phyloP scores from a whole-genome alignment of 2,888 invertebrate genomes.

The Napeogenes inachia region DNA sequence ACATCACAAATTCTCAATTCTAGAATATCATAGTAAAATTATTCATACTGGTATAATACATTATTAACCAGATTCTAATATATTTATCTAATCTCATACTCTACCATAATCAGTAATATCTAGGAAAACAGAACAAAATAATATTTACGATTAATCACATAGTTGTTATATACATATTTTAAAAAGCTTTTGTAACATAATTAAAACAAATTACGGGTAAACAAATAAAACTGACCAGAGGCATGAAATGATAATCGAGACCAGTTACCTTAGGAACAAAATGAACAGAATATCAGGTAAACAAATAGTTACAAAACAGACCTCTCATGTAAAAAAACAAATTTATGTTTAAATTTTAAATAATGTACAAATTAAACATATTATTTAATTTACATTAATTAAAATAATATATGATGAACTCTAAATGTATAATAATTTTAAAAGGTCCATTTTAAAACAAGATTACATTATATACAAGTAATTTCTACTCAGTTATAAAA shows the following conservation, averaged over 20 bases:
- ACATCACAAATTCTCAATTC: too few relatives aligned
- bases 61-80: too few relatives aligned
- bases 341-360: too few relatives aligned
- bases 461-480: background rate
- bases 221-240: background rate
- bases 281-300: background rate
- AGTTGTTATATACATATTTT: background rate
- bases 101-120: background rate
- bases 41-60: too few relatives aligned
- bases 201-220: background rate
- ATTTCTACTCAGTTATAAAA: background rate
- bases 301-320: too few relatives aligned
- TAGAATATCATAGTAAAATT: too few relatives aligned
- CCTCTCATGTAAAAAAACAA: too few relatives aligned
- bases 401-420: too few relatives aligned
- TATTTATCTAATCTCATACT: too few relatives aligned
- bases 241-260: background rate
- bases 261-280: background rate
- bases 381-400: too few relatives aligned
- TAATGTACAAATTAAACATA: too few relatives aligned
- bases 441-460: constrained; percentile 2
- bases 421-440: too few relatives aligned
- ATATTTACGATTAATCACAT: background rate
- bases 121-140: background rate
- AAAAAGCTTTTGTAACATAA: background rate